Evolutionary conservation across 1,140 invertebrate species (phyloP), one percentile per base, ranked within the genome.

Genomic region (Eriosoma lanigerum): DNA sequence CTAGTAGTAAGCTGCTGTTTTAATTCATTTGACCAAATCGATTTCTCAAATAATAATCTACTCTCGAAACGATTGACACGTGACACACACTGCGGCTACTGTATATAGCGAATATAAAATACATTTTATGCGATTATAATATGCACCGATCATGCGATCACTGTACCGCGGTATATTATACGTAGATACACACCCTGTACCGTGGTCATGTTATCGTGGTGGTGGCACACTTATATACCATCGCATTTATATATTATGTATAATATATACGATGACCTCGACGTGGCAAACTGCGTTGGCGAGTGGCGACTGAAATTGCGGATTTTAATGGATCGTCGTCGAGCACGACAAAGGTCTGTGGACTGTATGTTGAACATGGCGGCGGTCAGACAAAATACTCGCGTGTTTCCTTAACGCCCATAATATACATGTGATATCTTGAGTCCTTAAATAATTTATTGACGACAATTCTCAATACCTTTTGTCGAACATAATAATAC

Each of bases 211-310:
- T 48, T 62, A 6, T 44, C n/a, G 32, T 21, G 62, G 12, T 10
- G 15, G 62, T 15, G n/a, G 17, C n/a, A 17, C 58, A 9, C n/a
- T 38, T 38, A 38, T 38, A 38, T 38, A 38, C 58, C 13, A 13
- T 12, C 26, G 10, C 3, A 9, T 62, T 15, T 60, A 6, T 26
- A 15, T 58, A 58, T 4, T 58, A 15, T 58, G 24, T 24, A 26
- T 58, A 56, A 13, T 8, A 50, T 72, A 13, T 17, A 29, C 70
- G 48, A 54, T 73, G 70, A 54, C 70, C 70, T 54, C 70, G 70
- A 12, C 6, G 44, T 8, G 44, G 24, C 5, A 17, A 1, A 6
- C 29, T 29, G 3, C 5, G 64, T 10, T n/a, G n/a, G n/a, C n/a
- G n/a, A n/a, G n/a, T 38, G 12, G 19, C 13, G 21, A 32, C 8